Base-by-base conservation (phyloP, 2,797 vertebrate genomes). In the Leuciscus waleckii region DNA sequence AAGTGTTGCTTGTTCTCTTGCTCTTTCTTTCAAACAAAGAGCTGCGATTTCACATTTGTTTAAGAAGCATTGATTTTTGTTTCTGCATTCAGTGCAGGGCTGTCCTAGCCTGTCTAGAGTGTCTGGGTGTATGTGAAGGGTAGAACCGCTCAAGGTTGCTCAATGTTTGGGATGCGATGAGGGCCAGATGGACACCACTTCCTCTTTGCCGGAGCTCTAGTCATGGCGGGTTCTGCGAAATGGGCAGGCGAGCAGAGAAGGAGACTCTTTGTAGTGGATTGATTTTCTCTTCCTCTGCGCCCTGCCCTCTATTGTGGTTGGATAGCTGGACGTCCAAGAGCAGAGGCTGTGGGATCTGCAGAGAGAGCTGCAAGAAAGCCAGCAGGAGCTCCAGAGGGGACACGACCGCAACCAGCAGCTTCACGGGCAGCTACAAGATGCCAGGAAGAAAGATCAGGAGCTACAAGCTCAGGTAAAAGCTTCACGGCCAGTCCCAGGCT, bases 291-390 rank as follows among this genome's bases (percentile, higher is more conserved):
- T 94, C 93, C 93, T 93, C 91, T 88, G 78, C 93, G 94, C 96
- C 94, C 95, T 96, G 93, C 95, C 95, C 96, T 94, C 95, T 96
- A 91, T 96, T 96, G 95, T 96, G 95, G 95, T 96, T 97, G 95
- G 95, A 95, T 97, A 97, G 96, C 95, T 97, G 95, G 97, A 97
- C 95, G 94, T 96, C 95, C 95, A 96, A 94, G 95, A 97, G 93
- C 95, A 95, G 94, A 96, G 94, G 93, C 96, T 97, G 93, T 97
- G 94, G 96, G 94, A 96, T 93, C 95, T 93, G 90, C 95, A 96
- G 94, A 95, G 95, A 92, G 94, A 95, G 93, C 94, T 93, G 89
- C 93, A 94, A 92, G 93, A 97, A 95, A 96, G 91, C 91, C 93
- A 94, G 91, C 92, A 94, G 93, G 95, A 96, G 94, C 93, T 94